Evolutionary conservation across 2,888 invertebrate species (phyloP).

Genomic region (Phlogophora meticulosa): DNA sequence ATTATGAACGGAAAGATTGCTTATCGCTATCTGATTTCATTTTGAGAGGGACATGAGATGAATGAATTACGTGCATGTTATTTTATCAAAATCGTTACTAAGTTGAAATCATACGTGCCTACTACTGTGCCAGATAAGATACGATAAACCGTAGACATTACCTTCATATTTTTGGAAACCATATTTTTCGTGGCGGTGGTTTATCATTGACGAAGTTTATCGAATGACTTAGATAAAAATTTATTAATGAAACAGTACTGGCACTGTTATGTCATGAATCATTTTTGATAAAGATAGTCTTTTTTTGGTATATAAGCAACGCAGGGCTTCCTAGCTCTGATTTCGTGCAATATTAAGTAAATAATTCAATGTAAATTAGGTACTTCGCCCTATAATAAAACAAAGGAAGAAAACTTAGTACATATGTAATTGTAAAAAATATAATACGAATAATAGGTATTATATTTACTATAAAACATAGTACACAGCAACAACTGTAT

Average conservation of each 20-base stretch:
- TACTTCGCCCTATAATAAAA: too few relatives aligned
- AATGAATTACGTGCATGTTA: conserved; percentile 1
- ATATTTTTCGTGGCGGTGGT: conserved; percentile 2
- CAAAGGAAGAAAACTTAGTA: too few relatives aligned
- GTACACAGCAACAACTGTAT: not conserved
- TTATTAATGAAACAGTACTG: conserved; percentile 27
- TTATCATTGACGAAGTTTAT: conserved; percentile 12
- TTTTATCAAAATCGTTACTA: conserved; percentile 23
- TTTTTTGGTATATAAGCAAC: too few relatives aligned
- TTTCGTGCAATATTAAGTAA: too few relatives aligned
- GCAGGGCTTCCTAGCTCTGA: too few relatives aligned
- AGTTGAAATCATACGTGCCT: not conserved
- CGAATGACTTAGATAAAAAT: conserved; percentile 16
- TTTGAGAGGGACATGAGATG: not conserved
- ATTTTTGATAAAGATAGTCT: not conserved
- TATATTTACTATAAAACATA: too few relatives aligned
- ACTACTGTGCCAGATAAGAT: conserved; percentile 30
- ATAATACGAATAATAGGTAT: too few relatives aligned
- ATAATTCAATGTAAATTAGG: too few relatives aligned
- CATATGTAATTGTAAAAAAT: too few relatives aligned
- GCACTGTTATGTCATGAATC: not conserved
- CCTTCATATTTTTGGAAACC: not conserved
- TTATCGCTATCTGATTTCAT: not conserved
- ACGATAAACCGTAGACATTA: not conserved
- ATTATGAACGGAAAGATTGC: not conserved